Percentiles rank a stretch among this genome's conserved stretches.
Evolutionary conservation across 2,797 vertebrate species (phyloP).

Genomic region (Chromobotia macracanthus): DNA sequence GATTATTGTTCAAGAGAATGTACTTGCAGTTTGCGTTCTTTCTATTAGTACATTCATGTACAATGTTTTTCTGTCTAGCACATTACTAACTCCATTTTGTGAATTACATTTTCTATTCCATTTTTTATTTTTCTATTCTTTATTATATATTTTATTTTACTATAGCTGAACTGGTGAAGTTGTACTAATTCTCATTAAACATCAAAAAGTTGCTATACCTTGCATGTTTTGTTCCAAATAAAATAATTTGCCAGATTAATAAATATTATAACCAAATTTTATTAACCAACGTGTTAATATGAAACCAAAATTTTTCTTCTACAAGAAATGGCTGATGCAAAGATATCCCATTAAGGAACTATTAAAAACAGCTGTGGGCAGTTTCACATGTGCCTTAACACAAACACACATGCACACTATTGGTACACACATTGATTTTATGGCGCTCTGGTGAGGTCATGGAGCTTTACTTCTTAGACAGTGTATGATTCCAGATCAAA

Average conservation of each 20-base stretch:
- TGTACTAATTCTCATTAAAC: too few relatives aligned
- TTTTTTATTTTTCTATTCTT: too few relatives aligned
- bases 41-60: too few relatives aligned
- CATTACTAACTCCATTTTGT: too few relatives aligned
- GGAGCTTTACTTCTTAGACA: slow-evolving; percentile 52
- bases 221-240: background rate
- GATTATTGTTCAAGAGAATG: too few relatives aligned
- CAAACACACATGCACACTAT: slow-evolving; percentile 21
- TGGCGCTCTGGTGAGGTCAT: slow-evolving; percentile 54
- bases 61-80: too few relatives aligned
- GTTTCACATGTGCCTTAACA: background rate
- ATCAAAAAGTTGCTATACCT: too few relatives aligned
- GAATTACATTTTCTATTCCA: too few relatives aligned
- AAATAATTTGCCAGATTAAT: background rate
- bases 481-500: slow-evolving; percentile 44
- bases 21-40: too few relatives aligned
- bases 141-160: too few relatives aligned
- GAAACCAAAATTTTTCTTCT: background rate
- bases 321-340: background rate
- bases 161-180: too few relatives aligned
- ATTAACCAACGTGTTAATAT: background rate
- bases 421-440: slow-evolving; percentile 19
- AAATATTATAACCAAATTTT: background rate
- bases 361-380: background rate
- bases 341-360: background rate